Conservation (phyloP, 2,797 vertebrate genomes). For the Trematomus bernacchii region DNA sequence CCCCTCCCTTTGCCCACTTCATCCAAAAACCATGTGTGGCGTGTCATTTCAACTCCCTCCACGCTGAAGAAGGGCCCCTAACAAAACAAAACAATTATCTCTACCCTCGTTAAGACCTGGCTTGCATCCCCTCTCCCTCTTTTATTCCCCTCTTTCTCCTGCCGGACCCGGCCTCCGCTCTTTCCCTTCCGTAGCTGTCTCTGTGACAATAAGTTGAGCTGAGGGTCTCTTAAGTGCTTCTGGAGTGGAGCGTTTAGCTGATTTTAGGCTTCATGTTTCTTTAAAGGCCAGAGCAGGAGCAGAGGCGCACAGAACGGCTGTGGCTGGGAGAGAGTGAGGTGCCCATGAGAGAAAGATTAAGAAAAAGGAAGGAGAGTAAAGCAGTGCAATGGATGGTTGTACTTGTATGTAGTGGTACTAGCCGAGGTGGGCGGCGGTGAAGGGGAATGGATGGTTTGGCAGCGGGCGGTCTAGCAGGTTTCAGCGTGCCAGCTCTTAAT, state of each 20-base stretch:
- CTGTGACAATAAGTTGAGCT: slow-evolving; percentile 71
- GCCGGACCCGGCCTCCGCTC: slow-evolving; percentile 45
- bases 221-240: slow-evolving; percentile 82
- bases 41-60: slow-evolving; percentile 76
- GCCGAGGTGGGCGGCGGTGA: slow-evolving; percentile 40
- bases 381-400: slow-evolving; percentile 39
- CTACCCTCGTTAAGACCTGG: slow-evolving; percentile 79
- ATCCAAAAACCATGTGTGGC: slow-evolving; percentile 75
- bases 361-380: slow-evolving; percentile 27
- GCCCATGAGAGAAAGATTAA: slow-evolving; percentile 44
- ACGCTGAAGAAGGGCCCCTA: slow-evolving; percentile 69
- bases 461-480: slow-evolving; percentile 56
- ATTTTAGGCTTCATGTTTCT: slow-evolving; percentile 79
- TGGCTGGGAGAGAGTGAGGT: slow-evolving; percentile 26
- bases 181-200: slow-evolving; percentile 47
- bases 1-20: slow-evolving; percentile 51
- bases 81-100: slow-evolving; percentile 84
- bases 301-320: slow-evolving; percentile 23
- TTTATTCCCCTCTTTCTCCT: slow-evolving; percentile 49
- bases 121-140: slow-evolving; percentile 63
- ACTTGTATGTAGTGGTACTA: slow-evolving; percentile 56
- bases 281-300: slow-evolving; percentile 60
- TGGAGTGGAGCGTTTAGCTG: slow-evolving; percentile 74
- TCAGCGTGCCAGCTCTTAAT: slow-evolving; percentile 85
- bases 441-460: slow-evolving; percentile 62